Percentiles rank a stretch among this genome's conserved stretches.
Conservation (phyloP, 2,888 invertebrate species). For the Dasysyrphus albostriatus region DNA sequence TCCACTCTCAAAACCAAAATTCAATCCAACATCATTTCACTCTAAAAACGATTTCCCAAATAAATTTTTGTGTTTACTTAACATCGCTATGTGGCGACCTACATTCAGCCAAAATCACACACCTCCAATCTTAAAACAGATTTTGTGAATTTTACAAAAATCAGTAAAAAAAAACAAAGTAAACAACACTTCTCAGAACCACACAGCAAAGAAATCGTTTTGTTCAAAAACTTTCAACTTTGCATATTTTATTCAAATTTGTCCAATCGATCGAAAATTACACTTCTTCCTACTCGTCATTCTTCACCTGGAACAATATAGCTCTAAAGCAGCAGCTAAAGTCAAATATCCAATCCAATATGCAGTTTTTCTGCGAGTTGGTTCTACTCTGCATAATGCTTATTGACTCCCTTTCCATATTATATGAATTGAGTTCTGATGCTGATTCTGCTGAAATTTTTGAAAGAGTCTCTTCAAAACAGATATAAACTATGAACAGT, state of each 20-base stretch:
- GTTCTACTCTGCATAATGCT: conserved; percentile 70
- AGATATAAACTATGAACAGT: conserved; percentile 73
- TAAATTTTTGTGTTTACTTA: too few species aligned
- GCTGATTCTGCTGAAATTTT: neutral
- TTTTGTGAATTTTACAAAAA: conserved; percentile 22
- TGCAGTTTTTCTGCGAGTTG: conserved; percentile 1
- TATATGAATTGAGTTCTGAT: neutral
- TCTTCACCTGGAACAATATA: conserved; percentile 11
- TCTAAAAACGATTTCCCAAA: too few species aligned
- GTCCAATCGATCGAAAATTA: conserved; percentile 75
- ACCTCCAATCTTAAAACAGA: neutral
- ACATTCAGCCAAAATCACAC: neutral
- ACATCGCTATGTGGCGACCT: too few species aligned
- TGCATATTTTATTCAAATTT: conserved; percentile 75
- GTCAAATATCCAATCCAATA: neutral
- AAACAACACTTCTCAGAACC: conserved; percentile 48
- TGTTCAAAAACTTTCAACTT: conserved; percentile 46
- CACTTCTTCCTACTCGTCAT: conserved; percentile 63
- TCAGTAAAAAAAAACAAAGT: neutral
- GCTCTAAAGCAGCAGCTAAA: neutral
- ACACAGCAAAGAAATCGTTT: conserved; percentile 19
- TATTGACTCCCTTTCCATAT: conserved; percentile 64
- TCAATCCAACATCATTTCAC: too few species aligned
- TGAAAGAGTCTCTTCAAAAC: conserved; percentile 48
- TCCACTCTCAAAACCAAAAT: too few species aligned